phyloP scores from a whole-genome alignment of 2,797 vertebrate species.

The Peromyscus attwateri region DNA sequence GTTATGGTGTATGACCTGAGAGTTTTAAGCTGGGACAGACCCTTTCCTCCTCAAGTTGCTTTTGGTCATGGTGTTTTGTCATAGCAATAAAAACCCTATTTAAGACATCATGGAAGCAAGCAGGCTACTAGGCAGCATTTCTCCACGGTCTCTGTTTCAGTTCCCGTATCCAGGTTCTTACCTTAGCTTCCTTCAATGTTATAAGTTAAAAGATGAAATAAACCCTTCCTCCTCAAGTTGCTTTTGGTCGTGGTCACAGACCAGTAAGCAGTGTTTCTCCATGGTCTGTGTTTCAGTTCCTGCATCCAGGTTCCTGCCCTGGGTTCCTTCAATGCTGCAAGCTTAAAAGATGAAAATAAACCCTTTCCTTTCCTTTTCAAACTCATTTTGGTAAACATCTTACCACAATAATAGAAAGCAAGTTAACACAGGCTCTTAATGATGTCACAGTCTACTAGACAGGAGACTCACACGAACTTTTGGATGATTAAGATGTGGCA shows the following conservation, averaged over 20 bases:
- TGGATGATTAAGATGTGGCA: neutral
- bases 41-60: neutral
- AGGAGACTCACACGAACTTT: neutral
- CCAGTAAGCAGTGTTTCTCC: too few relatives aligned
- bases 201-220: neutral
- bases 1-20: neutral
- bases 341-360: neutral
- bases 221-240: neutral
- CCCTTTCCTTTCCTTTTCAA: neutral
- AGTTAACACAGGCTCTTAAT: neutral
- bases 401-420: neutral
- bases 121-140: neutral
- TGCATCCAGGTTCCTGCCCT: too few relatives aligned
- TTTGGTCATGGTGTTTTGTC: neutral
- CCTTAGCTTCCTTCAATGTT: neutral
- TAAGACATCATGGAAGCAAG: neutral
- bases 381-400: neutral
- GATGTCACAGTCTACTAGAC: neutral
- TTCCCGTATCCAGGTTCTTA: neutral
- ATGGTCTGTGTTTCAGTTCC: too few relatives aligned
- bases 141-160: neutral
- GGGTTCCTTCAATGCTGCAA: too few relatives aligned
- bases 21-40: neutral
- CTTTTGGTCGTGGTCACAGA: neutral
- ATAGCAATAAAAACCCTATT: neutral